Base-by-base conservation (phyloP, 2,113 vertebrate species). In the Calcarius ornatus region DNA sequence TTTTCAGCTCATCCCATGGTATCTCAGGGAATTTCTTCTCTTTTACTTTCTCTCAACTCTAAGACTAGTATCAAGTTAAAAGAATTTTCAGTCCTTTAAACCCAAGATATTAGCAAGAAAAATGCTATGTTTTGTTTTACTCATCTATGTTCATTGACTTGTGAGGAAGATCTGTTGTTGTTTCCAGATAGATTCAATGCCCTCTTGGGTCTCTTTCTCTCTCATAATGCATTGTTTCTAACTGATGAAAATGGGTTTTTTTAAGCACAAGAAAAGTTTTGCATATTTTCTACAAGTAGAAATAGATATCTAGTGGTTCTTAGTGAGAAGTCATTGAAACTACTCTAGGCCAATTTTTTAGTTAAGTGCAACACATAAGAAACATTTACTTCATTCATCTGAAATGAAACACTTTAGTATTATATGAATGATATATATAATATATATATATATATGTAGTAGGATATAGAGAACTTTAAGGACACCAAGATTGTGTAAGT, bases 191-290 rank as follows among this genome's bases (percentile, higher is more conserved):
- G 24, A 71, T 20, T 89, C 73, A 72, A 5, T 0, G 3, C 11
- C 13, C 33, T 76, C 0, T 24, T 2, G 3, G 7, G 3, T 70
- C 4, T 73, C n/a, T 21, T 75, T 73, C 15, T 35, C 12, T 56
- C 12, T 71, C 6, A 38, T 31, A 42, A 43, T 42, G 28, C 2
- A 84, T 81, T 94, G 7, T 63, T 70, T 81, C 15, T 65, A 43
- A 23, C 5, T 38, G 17, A 60, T 28, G 10, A 89, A 75, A 23
- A 42, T 2, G 10, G 3, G 1, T 0, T 0, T 22, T 64, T 83
- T 47, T 9, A 83, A 70, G 24, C 20, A 13, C 5, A 61, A 53
- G 38, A 60, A 72, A 72, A 30, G 1, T 22, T 77, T 84, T 50
- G 23, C 1, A 1, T 35, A 35, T 73, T 47, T 45, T 64, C 11